Evolutionary conservation across 2,888 invertebrate species (phyloP), one percentile per base, ranked within the genome.

Genomic region (Anodontia alba): DNA sequence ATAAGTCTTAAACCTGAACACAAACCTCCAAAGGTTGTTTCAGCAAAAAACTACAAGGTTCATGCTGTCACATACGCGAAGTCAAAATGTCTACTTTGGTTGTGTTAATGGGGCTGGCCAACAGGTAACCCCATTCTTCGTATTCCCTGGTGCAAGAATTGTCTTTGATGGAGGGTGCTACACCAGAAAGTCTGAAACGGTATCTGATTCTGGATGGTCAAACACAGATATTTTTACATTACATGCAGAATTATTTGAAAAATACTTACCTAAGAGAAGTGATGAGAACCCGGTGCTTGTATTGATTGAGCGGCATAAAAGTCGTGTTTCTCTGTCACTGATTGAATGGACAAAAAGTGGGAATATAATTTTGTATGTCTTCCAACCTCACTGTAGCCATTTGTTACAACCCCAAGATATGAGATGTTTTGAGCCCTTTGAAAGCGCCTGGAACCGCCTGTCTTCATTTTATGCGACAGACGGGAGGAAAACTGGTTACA

Each of bases 241-340:
- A 82, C 57, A 68, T 78, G 38, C 20, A 80, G 23, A 43, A 77
- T 17, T 78, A 82, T 62, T 42, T 80, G 5, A 38, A 0, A 73
- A 73, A 23, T 78, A 70, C 49, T 29, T 73, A 3, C 71, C 57
- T 23, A 10, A 10, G 0, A 29, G 69, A 3, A 46, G n/a, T 31
- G 26, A 23, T 23, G 51, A 42, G 1, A 20, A 46, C 7, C 54
- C 33, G 23, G 72, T 77, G 2, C 69, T 84, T 57, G 70, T 81
- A 12, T 26, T 84, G n/a, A 76, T 79, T 75, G 84, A 84, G 68
- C 76, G 84, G n/a, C 84, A 80, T 38, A 73, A 62, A 12, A 74
- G 73, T 20, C 84, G 76, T 31, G 66, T 79, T 8, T 76, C 84
- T 15, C 26, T 81, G 1, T 7, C 51, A 15, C 36, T 79, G 1